A percentile compares a stretch with the other conserved stretches of the same genome.
phyloP scores from a whole-genome alignment of 1,140 invertebrate species.

The Anastrepha ludens region DNA sequence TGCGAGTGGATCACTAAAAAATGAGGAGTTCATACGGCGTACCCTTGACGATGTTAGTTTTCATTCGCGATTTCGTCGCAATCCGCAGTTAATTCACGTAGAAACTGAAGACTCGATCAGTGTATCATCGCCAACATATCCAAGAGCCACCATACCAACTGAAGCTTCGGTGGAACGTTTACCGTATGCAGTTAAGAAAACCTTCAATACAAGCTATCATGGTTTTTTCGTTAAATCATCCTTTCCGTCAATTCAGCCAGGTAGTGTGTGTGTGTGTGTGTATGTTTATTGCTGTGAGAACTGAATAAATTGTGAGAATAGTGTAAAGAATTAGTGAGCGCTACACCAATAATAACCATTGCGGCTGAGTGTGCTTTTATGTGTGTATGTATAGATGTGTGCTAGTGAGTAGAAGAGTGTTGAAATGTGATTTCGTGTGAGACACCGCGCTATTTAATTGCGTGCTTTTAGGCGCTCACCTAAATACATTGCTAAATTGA shows the following conservation, averaged over 20 bases:
- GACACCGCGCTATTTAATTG: neutral
- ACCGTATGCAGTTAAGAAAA: neutral
- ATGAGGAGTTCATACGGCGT: neutral
- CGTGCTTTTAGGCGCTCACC: conserved; percentile 35
- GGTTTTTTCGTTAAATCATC: neutral
- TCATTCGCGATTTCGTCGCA: neutral
- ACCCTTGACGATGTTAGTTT: neutral
- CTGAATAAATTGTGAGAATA: neutral
- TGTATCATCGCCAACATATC: neutral
- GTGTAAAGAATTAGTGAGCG: neutral
- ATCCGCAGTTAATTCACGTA: neutral
- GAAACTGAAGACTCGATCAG: neutral
- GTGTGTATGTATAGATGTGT: neutral
- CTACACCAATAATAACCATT: neutral
- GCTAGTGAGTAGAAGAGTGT: neutral
- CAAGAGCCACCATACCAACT: too few relatives aligned
- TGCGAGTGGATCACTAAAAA: too few relatives aligned
- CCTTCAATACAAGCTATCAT: conserved; percentile 14
- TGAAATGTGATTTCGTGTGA: neutral
- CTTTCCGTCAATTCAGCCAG: neutral
- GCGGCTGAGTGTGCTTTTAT: neutral
- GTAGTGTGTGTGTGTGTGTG: neutral
- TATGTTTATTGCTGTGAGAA: neutral
- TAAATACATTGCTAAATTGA: neutral
- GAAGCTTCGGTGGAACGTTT: neutral